A percentile compares a stretch with the other conserved stretches of the same genome.
Evolutionary conservation across 2,888 invertebrate species (phyloP).

Genomic region (Notodonta dromedarius): DNA sequence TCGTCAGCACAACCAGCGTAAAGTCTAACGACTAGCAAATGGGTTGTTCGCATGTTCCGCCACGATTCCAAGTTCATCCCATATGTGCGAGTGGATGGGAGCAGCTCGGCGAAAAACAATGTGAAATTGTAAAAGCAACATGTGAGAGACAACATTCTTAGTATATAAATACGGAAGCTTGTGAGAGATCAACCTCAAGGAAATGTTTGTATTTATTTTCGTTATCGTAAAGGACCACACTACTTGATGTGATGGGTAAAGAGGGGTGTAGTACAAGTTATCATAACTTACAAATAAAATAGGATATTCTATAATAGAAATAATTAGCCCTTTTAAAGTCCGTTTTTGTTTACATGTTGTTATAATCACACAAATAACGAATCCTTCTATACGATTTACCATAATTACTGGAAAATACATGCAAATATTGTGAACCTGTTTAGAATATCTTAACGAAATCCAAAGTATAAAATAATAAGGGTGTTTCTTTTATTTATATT

Average conservation of each 20-base stretch:
- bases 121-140: not conserved
- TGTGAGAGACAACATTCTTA: not conserved
- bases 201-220: not conserved
- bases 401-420: no score
- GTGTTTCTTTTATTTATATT: no score
- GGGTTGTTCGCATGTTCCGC: conserved; percentile 5
- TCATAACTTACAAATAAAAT: no score
- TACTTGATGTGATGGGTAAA: not conserved
- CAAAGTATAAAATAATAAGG: no score
- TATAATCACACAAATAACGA: no score
- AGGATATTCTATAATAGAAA: no score
- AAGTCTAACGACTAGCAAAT: conserved; percentile 1
- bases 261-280: no score
- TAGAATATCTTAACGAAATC: no score
- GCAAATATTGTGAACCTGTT: no score
- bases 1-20: not conserved
- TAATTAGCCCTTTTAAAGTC: no score
- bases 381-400: no score
- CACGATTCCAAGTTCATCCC: conserved; percentile 6
- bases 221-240: not conserved
- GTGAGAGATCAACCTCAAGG: not conserved
- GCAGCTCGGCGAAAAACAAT: conserved; percentile 1
- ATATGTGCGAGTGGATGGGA: conserved; percentile 3
- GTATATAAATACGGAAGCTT: not conserved
- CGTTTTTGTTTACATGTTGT: no score